A percentile compares a stretch with the other conserved stretches of the same genome.
Conservation (phyloP, 1,140 invertebrate genomes). For the Drosophila ercepeae region DNA sequence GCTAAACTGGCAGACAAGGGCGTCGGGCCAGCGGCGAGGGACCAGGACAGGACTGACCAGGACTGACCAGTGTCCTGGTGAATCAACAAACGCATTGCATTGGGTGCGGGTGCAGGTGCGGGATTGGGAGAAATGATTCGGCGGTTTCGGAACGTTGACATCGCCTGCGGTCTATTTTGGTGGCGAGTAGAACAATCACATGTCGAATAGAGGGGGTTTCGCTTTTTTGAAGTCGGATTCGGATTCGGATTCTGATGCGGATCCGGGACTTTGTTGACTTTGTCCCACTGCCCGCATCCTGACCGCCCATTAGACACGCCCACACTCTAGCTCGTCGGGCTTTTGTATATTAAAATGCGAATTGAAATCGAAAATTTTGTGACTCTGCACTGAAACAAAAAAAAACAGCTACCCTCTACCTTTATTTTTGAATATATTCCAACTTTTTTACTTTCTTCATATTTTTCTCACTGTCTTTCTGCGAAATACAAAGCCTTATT, state of each 20-base stretch:
- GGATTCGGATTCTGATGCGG: not conserved
- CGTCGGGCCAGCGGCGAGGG: not conserved
- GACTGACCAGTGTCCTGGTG: constrained; percentile 1
- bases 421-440: no score
- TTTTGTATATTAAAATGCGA: constrained; percentile 42
- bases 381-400: not conserved
- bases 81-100: constrained; percentile 48
- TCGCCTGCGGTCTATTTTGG: constrained; percentile 27
- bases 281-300: constrained; percentile 7
- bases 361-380: constrained; percentile 4
- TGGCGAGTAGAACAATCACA: constrained; percentile 33
- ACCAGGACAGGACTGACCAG: no score
- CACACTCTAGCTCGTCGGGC: not conserved
- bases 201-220: constrained; percentile 13
- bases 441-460: no score
- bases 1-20: constrained; percentile 29
- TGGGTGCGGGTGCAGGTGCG: not conserved
- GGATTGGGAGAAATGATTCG: constrained; percentile 22
- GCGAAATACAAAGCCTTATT: no score
- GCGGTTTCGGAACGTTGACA: constrained; percentile 30
- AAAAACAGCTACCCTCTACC: no score
- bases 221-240: constrained; percentile 4
- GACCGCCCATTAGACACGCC: not conserved
- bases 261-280: constrained; percentile 1
- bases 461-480: no score